Evolutionary conservation across 2,797 vertebrate species (phyloP).

Genomic region (Acanthis flammea): DNA sequence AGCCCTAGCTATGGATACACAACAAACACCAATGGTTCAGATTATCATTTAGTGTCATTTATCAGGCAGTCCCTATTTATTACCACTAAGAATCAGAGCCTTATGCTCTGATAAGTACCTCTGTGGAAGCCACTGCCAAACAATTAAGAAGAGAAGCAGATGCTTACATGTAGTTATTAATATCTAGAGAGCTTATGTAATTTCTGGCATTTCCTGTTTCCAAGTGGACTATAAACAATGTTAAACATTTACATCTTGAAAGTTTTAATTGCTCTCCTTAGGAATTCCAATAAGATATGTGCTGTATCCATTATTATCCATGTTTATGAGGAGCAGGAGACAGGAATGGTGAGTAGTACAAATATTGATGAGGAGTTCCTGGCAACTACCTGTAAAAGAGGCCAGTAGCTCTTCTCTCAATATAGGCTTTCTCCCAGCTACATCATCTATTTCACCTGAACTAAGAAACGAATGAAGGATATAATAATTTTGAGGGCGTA

Average conservation of each 20-base stretch:
- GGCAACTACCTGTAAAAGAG: not conserved
- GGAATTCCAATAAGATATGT: not conserved
- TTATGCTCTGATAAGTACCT: not conserved
- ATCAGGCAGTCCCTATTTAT: not conserved
- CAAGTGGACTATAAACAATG: not conserved
- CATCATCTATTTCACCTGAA: not conserved
- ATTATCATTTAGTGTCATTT: not conserved
- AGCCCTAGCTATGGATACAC: not conserved
- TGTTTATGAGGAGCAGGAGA: not conserved
- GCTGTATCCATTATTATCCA: constrained; percentile 4
- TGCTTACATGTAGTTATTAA: not conserved
- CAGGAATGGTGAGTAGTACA: not conserved
- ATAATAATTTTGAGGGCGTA: not conserved
- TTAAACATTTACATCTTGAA: constrained; percentile 13
- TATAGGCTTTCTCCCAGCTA: not conserved
- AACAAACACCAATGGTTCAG: not conserved
- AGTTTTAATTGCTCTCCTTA: constrained; percentile 19
- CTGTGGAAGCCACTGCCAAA: not conserved
- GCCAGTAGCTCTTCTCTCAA: not conserved
- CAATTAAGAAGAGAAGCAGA: not conserved
- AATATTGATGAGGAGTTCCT: not conserved
- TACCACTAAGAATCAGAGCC: not conserved
- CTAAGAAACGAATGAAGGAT: not conserved
- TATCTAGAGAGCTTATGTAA: not conserved
- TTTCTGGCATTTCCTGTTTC: constrained; percentile 49